Evolutionary conservation across 2,888 invertebrate species (phyloP).

Genomic region (Drosophila kuntzei): DNA sequence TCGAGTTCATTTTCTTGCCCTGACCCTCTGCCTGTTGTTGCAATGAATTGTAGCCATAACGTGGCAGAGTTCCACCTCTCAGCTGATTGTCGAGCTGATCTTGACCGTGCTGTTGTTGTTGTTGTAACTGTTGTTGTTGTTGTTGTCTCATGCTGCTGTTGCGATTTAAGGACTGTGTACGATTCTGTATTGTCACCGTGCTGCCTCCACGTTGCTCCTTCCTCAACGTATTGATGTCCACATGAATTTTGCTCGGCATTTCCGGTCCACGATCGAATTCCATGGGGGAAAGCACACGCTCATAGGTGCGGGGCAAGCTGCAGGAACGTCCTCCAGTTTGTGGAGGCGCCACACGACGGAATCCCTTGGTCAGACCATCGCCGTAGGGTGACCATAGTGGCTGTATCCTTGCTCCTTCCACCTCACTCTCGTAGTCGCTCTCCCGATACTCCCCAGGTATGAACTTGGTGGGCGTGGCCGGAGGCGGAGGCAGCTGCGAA

Average conservation of each 20-base stretch:
- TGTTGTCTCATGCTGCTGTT: conserved; percentile 75
- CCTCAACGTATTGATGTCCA: conserved; percentile 76
- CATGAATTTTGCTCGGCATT: conserved; percentile 84
- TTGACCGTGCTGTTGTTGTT: conserved; percentile 26
- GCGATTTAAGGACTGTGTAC: conserved; percentile 83
- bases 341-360: conserved; percentile 88
- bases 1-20: conserved; percentile 89
- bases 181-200: conserved; percentile 70
- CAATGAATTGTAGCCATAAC: conserved; percentile 86
- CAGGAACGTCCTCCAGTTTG: conserved; percentile 85
- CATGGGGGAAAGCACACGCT: conserved; percentile 87
- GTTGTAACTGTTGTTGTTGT: conserved; percentile 4
- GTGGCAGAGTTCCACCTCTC: conserved; percentile 88
- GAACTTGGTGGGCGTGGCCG: conserved; percentile 89
- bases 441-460: conserved; percentile 89
- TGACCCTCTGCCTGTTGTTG: conserved; percentile 86
- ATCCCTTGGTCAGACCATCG: conserved; percentile 87
- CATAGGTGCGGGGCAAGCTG: conserved; percentile 86
- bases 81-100: conserved; percentile 73
- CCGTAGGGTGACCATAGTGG: conserved; percentile 89
- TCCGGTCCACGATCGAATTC: conserved; percentile 87
- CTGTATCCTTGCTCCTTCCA: conserved; percentile 87
- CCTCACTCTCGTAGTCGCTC: conserved; percentile 90
- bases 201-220: conserved; percentile 76
- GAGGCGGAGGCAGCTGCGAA: conserved; percentile 85